A percentile compares a stretch with the other conserved stretches of the same genome.
These are phyloP conservation scores for Mythimna ferrago DNA, from an alignment of 2,888 invertebrate genomes.

Conservation along the genomic window DNA sequence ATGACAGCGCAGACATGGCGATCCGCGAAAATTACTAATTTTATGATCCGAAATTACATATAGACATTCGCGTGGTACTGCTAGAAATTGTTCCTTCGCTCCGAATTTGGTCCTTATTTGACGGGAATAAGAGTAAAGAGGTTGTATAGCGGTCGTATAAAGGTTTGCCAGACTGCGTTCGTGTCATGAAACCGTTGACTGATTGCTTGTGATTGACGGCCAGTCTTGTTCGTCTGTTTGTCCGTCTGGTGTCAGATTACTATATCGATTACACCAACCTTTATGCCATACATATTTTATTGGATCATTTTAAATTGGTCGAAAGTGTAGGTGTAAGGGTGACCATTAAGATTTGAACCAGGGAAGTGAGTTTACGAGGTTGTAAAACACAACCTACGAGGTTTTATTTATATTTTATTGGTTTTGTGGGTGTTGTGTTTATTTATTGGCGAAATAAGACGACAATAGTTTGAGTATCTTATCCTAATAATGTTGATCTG, in stretches of 20 bases:
- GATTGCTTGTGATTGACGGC: constrained; percentile 70
- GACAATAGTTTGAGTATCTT: constrained; percentile 45
- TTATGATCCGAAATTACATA: constrained; percentile 78
- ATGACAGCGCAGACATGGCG: constrained; percentile 78
- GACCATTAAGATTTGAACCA: constrained; percentile 61
- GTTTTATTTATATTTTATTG: constrained; percentile 66
- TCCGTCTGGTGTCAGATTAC: constrained; percentile 64
- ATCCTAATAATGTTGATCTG: constrained; percentile 29
- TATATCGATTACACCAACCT: constrained; percentile 61
- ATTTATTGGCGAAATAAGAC: constrained; percentile 61
- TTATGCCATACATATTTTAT: constrained; percentile 60
- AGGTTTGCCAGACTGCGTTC: constrained; percentile 39
- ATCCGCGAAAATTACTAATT: constrained; percentile 74
- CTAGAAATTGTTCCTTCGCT: constrained; percentile 2
- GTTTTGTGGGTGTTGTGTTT: constrained; percentile 65
- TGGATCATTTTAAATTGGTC: constrained; percentile 63
- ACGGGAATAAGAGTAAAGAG: constrained; percentile 23
- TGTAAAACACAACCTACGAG: constrained; percentile 63
- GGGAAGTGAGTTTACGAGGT: constrained; percentile 62
- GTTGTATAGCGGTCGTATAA: not conserved
- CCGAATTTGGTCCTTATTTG: constrained; percentile 50
- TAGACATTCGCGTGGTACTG: constrained; percentile 36
- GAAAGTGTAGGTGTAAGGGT: constrained; percentile 52
- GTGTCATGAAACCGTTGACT: constrained; percentile 67
- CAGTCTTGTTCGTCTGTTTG: constrained; percentile 68